Evolutionary conservation across 35 echinoderm and acorn worm genomes (phyloP), one percentile per base, ranked within the genome.

Genomic region (Apostichopus californicus): DNA sequence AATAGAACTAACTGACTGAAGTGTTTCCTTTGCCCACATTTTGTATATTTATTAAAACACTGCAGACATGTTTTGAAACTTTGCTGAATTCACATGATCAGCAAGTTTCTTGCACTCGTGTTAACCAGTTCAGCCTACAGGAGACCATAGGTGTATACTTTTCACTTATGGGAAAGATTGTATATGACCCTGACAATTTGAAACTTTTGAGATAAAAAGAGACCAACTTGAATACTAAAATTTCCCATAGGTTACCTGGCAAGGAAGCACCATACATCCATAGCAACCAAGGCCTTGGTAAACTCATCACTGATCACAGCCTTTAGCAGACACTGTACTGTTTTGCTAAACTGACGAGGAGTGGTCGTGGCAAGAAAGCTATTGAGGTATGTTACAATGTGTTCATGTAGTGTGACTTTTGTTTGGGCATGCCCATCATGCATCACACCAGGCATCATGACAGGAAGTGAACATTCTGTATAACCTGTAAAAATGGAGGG

Each of bases 231-330:
- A 61, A 61, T 9, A 8, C 12, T 8, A 9, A 61, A 61, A 57
- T 22, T 87, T 14, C 9, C 0, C 61, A 24, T 46, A 34, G 54
- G 65, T 90, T 57, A 98, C 96, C 96, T 98, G 78, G 96, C 96
- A 81, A 98, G 58, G 77, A 98, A 98, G 58, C 96, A 98, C 96
- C 96, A 98, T 1, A 95, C 86, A 92, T 98, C 96, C 78, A 95
- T 91, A 28, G 96, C 92, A 23, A 95, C 68, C 90, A 94, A 65
- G 9, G 94, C 92, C 17, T 54, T 15, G 52, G 78, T 78, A 6
- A 83, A 73, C 25, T 93, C n/a, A 24, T 86, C n/a, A 81, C 71
- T 60, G 5, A 98, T 28, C 5, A 95, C 89, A 71, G 90, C 93
- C 21, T 86, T n/a, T 24, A 98, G 70, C 9, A 98, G 92, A 86